phyloP scores from a whole-genome alignment of 2,113 vertebrate species.

The Podilymbus podiceps region DNA sequence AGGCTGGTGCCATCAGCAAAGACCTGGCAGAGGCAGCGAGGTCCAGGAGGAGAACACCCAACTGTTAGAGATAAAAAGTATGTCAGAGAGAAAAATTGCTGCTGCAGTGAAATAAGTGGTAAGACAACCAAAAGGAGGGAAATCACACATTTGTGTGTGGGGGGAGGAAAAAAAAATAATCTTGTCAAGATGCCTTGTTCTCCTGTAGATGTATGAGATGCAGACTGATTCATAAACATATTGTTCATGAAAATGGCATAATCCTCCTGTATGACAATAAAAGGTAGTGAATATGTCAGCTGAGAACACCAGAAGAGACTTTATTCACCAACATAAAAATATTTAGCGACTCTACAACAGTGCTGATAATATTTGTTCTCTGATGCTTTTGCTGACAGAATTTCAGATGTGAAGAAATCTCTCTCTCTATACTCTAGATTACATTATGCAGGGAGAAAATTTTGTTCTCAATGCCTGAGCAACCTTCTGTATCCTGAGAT shows the following conservation, averaged over 20 bases:
- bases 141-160: not conserved
- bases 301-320: not conserved
- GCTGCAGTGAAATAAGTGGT: constrained; percentile 31
- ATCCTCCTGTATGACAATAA: constrained; percentile 4
- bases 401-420: not conserved
- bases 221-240: constrained; percentile 40
- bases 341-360: not conserved
- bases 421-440: not conserved
- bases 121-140: constrained; percentile 7
- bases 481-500: not conserved
- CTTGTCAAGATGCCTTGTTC: not conserved
- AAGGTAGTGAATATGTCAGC: constrained; percentile 1
- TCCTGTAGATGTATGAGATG: not conserved
- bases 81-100: not conserved
- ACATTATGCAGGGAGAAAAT: not conserved
- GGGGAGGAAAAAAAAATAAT: not conserved
- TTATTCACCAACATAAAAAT: not conserved
- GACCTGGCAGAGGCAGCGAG: not conserved
- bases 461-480: not conserved
- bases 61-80: not conserved
- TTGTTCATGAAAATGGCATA: constrained; percentile 45
- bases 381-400: not conserved
- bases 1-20: not conserved
- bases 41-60: not conserved
- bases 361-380: not conserved